Evolutionary conservation across 2,797 vertebrate species (phyloP).

Genomic region (Rhincodon typus): DNA sequence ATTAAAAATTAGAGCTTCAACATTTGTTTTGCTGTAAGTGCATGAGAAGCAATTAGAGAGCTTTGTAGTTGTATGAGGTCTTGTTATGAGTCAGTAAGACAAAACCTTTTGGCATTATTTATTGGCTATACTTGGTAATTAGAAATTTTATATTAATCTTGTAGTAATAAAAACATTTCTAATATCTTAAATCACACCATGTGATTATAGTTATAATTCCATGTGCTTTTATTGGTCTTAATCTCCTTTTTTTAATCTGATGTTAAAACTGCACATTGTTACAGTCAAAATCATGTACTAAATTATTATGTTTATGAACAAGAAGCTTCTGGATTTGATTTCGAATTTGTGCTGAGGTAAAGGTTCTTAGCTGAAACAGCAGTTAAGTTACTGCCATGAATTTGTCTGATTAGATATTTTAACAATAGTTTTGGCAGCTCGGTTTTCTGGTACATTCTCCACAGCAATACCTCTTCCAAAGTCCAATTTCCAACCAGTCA

Average conservation of each 20-base stretch:
- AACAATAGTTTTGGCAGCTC: too few relatives aligned
- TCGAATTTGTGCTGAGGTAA: not conserved
- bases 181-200: not conserved
- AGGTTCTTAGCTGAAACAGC: not conserved
- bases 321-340: not conserved
- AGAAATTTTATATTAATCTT: not conserved
- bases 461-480: too few relatives aligned
- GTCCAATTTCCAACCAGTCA: too few relatives aligned
- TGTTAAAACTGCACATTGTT: not conserved
- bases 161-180: not conserved
- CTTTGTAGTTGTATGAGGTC: conserved; percentile 39
- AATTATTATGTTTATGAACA: not conserved
- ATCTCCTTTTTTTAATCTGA: not conserved
- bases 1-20: not conserved
- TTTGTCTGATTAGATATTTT: not conserved
- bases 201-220: not conserved
- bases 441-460: too few relatives aligned
- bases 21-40: not conserved
- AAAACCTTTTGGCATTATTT: not conserved
- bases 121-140: not conserved
- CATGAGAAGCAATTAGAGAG: not conserved
- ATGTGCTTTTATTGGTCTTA: not conserved
- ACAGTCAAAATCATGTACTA: not conserved
- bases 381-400: not conserved
- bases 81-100: conserved; percentile 41